Percentiles rank a stretch among this genome's conserved stretches.
These are phyloP conservation scores for Tadarida brasiliensis DNA, from an alignment of 2,797 vertebrate genomes.

Conservation along the genomic window DNA sequence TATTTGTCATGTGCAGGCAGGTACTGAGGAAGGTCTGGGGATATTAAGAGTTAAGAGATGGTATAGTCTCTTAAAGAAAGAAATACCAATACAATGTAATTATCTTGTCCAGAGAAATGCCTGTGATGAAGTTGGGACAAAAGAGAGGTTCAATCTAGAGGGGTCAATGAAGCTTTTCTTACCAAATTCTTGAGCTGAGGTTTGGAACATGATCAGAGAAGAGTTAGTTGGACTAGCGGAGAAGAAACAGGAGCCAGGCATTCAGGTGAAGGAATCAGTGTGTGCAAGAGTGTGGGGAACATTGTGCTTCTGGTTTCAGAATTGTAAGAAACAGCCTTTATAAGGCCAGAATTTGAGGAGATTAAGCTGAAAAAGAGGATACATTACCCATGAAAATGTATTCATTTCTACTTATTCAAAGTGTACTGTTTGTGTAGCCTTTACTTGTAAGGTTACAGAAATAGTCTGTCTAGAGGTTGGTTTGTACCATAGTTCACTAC, in stretches of 20 bases:
- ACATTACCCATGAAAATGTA: not conserved
- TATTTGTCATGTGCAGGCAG: not conserved
- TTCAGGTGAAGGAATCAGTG: not conserved
- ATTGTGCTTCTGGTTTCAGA: not conserved
- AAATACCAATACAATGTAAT: not conserved
- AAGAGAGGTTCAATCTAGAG: not conserved
- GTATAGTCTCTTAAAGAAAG: not conserved
- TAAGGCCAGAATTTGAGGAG: not conserved
- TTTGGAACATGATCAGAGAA: not conserved
- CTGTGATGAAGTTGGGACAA: not conserved
- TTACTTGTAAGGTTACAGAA: constrained; percentile 39
- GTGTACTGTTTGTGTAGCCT: not conserved
- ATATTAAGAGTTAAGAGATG: constrained; percentile 10
- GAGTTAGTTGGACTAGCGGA: not conserved
- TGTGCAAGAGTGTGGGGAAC: not conserved
- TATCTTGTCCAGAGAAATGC: constrained; percentile 1
- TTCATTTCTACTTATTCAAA: constrained; percentile 14
- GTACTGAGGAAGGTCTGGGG: not conserved
- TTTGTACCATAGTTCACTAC: not conserved
- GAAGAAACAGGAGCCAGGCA: not conserved
- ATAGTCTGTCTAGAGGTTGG: not conserved
- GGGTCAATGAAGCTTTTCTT: constrained; percentile 11
- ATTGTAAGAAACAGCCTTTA: not conserved
- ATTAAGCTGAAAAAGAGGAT: not conserved
- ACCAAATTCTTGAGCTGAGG: not conserved